These are phyloP conservation scores for Drosophila rubida DNA, from an alignment of 2,888 invertebrate genomes.

Conservation along the genomic window DNA sequence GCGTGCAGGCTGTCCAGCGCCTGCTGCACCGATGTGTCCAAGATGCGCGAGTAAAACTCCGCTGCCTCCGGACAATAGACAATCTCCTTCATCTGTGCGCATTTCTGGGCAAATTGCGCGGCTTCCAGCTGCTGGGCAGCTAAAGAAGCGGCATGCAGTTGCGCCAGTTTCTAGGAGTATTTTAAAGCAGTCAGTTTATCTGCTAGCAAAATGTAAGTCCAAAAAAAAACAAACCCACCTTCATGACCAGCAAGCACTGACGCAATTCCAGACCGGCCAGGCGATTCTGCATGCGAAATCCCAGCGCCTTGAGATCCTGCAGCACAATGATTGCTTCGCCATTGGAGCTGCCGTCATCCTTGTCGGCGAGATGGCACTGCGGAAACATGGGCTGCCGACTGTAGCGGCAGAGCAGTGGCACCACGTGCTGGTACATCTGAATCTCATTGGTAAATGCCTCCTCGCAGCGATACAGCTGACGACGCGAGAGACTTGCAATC, in stretches of 20 bases:
- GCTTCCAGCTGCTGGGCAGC: constrained; percentile 75
- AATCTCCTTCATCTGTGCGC: constrained; percentile 77
- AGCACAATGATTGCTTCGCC: constrained; percentile 79
- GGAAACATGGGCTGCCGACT: constrained; percentile 71
- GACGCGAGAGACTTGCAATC: constrained; percentile 81
- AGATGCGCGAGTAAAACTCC: constrained; percentile 78
- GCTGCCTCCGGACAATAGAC: constrained; percentile 82
- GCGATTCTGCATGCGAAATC: constrained; percentile 81
- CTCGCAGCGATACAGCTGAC: constrained; percentile 82
- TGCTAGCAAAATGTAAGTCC: background rate
- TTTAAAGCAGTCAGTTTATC: background rate
- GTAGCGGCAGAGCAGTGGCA: constrained; percentile 77
- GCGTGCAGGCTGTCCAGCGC: constrained; percentile 77
- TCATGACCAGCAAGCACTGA: constrained; percentile 82
- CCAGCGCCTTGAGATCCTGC: constrained; percentile 80
- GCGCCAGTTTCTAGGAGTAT: constrained; percentile 79
- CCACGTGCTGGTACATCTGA: constrained; percentile 79
- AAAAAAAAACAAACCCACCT: no score
- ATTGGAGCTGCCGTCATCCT: constrained; percentile 69
- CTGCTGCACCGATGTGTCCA: constrained; percentile 80
- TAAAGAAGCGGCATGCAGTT: constrained; percentile 83
- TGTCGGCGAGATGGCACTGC: constrained; percentile 79
- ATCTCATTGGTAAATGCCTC: constrained; percentile 84
- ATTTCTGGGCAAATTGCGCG: constrained; percentile 61
- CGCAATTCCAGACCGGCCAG: constrained; percentile 76